Conservation (phyloP, 2,888 invertebrate genomes). For the Chrysotoxum bicinctum region DNA sequence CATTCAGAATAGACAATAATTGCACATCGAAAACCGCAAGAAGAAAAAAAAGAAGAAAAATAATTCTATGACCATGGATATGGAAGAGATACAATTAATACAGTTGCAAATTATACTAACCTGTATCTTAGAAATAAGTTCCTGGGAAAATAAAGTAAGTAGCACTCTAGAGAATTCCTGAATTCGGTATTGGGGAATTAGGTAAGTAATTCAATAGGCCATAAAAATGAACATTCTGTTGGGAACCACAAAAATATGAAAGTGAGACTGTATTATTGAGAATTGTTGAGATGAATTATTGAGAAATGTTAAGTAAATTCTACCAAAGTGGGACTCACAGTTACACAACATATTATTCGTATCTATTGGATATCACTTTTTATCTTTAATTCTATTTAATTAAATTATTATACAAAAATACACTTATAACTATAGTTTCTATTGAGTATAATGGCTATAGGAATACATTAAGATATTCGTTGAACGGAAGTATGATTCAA, state of each 20-base stretch:
- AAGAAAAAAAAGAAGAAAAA: conserved; percentile 5
- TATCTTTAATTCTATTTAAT: conserved; percentile 34
- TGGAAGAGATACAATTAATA: not conserved
- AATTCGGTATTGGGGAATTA: not conserved
- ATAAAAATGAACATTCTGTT: not conserved
- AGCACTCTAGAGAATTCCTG: not conserved
- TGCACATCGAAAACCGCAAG: conserved; percentile 54
- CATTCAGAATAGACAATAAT: not conserved
- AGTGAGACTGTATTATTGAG: not conserved
- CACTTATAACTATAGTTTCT: conserved; percentile 15
- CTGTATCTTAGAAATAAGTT: conserved; percentile 15
- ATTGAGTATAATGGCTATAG: conserved; percentile 41
- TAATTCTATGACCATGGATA: conserved; percentile 36
- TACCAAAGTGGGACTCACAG: not conserved
- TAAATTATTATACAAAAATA: conserved; percentile 42
- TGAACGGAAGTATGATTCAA: not conserved
- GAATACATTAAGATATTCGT: not conserved
- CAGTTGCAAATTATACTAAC: not conserved
- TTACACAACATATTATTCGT: no score
- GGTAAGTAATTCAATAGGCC: not conserved
- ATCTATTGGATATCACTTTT: not conserved
- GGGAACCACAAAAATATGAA: conserved; percentile 37
- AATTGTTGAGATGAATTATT: not conserved
- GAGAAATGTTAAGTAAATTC: not conserved
- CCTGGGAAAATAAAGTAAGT: conserved; percentile 48